phyloP scores from a whole-genome alignment of 2,113 vertebrate genomes.

The Barbus barbus region DNA sequence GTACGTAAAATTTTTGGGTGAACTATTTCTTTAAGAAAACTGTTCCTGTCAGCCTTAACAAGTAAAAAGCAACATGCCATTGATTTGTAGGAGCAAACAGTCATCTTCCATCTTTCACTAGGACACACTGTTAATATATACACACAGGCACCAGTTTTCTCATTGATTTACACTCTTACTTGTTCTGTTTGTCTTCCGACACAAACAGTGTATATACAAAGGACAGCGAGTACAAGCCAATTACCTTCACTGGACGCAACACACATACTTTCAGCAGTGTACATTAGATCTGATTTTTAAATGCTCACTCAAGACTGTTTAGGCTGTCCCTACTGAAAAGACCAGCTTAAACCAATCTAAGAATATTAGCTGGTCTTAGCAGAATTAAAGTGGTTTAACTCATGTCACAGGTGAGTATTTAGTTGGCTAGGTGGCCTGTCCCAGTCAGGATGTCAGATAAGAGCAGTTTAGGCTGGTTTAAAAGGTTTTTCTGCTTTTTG shows the following conservation, averaged over 20 bases:
- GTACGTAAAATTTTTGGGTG: neutral
- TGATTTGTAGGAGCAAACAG: conserved; percentile 10
- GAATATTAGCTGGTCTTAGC: neutral
- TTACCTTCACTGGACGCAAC: neutral
- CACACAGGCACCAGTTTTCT: neutral
- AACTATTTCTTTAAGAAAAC: neutral
- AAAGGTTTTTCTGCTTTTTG: neutral
- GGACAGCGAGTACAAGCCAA: neutral
- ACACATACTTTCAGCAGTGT: conserved; percentile 2
- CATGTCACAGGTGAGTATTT: neutral
- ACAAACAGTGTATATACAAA: neutral
- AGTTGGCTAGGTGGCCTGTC: neutral
- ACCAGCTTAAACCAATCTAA: neutral
- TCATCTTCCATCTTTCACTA: neutral
- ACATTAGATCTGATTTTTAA: conserved; percentile 11
- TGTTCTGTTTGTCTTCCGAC: neutral
- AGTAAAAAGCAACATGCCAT: neutral
- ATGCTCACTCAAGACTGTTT: neutral
- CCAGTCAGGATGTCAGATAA: neutral
- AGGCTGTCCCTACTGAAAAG: neutral
- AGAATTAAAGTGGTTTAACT: neutral
- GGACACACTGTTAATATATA: neutral
- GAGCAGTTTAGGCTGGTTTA: neutral
- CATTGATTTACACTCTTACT: conserved; percentile 4
- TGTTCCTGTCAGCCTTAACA: neutral